A percentile compares a stretch with the other conserved stretches of the same genome.
Conservation (phyloP, 2,113 vertebrate genomes). For the Megaceryle maxima region DNA sequence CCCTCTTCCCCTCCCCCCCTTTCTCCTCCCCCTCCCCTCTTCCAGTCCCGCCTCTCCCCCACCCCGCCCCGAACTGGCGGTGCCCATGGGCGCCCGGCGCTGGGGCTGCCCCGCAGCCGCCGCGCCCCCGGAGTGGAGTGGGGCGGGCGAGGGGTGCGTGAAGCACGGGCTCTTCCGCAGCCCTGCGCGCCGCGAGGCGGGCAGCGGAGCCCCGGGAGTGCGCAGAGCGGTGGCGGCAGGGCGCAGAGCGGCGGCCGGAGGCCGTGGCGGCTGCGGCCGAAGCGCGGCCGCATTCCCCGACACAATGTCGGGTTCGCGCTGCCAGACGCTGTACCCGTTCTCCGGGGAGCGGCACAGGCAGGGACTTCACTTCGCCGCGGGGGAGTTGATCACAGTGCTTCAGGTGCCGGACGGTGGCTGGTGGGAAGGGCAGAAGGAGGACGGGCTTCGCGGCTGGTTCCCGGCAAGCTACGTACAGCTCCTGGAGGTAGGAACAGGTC, state of each 20-base stretch:
- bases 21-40: too few relatives aligned
- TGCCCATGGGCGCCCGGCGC: neutral
- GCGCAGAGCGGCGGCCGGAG: neutral
- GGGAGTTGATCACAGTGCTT: constrained; percentile 87
- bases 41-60: neutral
- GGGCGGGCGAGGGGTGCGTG: constrained; percentile 38
- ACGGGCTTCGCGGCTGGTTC: constrained; percentile 91
- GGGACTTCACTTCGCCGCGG: constrained; percentile 88
- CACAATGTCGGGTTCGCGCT: constrained; percentile 71
- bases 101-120: neutral
- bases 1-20: neutral
- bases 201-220: neutral
- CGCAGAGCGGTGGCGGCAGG: too few relatives aligned
- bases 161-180: constrained; percentile 38
- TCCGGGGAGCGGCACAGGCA: constrained; percentile 90
- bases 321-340: constrained; percentile 90
- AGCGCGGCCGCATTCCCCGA: neutral
- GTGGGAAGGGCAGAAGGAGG: constrained; percentile 97
- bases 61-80: neutral
- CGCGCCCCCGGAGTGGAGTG: neutral
- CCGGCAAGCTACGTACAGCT: constrained; percentile 94
- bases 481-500: constrained; percentile 82
- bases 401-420: constrained; percentile 91
- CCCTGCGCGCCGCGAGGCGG: neutral
- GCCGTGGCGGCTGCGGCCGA: neutral